Percentiles rank a stretch among this genome's conserved stretches.
Conservation (phyloP, 2,797 vertebrate species). For the Hemitrygon akajei region DNA sequence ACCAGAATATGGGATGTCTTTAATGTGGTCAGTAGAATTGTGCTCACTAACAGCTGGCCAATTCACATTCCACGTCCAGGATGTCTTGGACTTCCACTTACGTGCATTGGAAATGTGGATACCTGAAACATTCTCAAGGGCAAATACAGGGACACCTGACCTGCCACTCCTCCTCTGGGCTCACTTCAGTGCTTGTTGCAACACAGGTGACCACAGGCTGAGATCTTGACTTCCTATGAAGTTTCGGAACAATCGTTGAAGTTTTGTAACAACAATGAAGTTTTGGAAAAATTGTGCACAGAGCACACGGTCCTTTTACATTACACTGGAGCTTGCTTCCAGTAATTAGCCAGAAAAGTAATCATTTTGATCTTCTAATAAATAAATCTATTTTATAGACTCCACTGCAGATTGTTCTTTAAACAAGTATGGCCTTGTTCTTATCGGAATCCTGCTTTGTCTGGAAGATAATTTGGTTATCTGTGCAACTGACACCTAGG, state of each 20-base stretch:
- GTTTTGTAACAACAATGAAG: too few relatives aligned
- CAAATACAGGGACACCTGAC: too few relatives aligned
- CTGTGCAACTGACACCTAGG: too few relatives aligned
- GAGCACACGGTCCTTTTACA: neutral
- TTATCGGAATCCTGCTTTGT: neutral
- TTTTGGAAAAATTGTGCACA: neutral
- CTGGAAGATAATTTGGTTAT: neutral
- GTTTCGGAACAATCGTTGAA: too few relatives aligned
- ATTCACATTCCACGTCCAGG: too few relatives aligned
- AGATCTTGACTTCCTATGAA: too few relatives aligned
- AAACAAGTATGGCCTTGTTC: neutral
- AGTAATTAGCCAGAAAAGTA: neutral
- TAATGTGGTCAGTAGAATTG: neutral
- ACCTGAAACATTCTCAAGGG: too few relatives aligned
- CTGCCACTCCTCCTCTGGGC: too few relatives aligned
- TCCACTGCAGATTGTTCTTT: neutral
- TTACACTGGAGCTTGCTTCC: neutral
- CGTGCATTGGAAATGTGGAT: too few relatives aligned
- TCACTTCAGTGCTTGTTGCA: too few relatives aligned
- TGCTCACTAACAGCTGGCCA: neutral
- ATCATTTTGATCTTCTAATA: neutral
- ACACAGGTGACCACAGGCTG: too few relatives aligned
- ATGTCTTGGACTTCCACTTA: too few relatives aligned
- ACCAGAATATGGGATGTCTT: neutral
- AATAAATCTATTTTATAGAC: neutral